Percentiles rank a stretch among this genome's conserved stretches.
phyloP scores from a whole-genome alignment of 2,888 invertebrate species.

The Folsomia candida region DNA sequence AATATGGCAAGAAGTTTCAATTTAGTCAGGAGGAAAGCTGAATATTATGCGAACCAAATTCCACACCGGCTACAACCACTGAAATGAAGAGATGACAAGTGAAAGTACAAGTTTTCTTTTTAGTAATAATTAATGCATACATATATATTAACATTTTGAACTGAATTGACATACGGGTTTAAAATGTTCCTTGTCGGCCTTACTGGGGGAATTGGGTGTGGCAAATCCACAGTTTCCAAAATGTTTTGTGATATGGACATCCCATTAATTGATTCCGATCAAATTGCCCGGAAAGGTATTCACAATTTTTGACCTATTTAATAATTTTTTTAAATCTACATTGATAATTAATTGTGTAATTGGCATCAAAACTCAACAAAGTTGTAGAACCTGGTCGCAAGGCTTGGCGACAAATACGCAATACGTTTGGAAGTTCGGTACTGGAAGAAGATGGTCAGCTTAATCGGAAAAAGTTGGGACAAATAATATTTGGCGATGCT shows the following conservation, averaged over 20 bases:
- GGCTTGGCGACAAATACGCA: not conserved
- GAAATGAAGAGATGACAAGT: too few relatives aligned
- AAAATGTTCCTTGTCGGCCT: not conserved
- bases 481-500: not conserved
- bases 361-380: too few relatives aligned
- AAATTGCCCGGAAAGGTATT: not conserved
- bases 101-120: too few relatives aligned
- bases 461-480: not conserved
- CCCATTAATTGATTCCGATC: not conserved
- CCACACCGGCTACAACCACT: too few relatives aligned
- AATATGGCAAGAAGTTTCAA: too few relatives aligned
- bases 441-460: not conserved
- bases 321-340: not conserved
- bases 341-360: not conserved
- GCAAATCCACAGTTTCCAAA: not conserved
- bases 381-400: not conserved
- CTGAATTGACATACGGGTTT: too few relatives aligned
- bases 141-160: too few relatives aligned
- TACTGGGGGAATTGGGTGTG: not conserved
- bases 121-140: too few relatives aligned
- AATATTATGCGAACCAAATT: too few relatives aligned
- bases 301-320: too few relatives aligned
- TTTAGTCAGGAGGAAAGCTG: too few relatives aligned
- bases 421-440: not conserved
- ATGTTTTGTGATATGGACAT: not conserved